A percentile compares a stretch with the other conserved stretches of the same genome.
These are phyloP conservation scores for Montipora cactus DNA, from an alignment of 64 coral and sea anemone species.

Conservation along the genomic window DNA sequence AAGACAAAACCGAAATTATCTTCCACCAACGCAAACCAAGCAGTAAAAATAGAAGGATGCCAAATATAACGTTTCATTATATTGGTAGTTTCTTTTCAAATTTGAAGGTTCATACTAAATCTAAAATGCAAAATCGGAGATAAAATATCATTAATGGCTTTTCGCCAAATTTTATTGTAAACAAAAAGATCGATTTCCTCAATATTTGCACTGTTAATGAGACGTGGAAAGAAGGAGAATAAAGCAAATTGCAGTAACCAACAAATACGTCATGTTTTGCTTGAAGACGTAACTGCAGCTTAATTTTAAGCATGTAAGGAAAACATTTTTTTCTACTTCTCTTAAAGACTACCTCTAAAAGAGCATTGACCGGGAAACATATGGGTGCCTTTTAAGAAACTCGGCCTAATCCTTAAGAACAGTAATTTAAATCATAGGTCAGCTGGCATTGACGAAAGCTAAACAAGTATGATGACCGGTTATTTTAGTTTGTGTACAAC, in stretches of 20 bases:
- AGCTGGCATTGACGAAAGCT: too few species aligned
- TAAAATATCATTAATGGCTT: constrained; percentile 7
- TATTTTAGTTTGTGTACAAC: too few species aligned
- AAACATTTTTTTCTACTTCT: too few species aligned
- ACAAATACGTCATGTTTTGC: neutral
- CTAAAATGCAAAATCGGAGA: neutral
- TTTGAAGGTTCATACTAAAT: neutral
- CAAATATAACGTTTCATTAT: neutral
- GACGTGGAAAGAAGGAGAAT: neutral
- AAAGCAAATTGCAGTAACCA: neutral
- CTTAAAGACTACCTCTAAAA: too few species aligned
- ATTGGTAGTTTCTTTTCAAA: neutral
- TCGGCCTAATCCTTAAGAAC: too few species aligned
- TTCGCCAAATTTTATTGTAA: neutral
- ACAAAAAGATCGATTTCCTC: constrained; percentile 4
- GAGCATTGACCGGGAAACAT: too few species aligned
- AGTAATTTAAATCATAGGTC: too few species aligned
- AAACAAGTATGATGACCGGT: too few species aligned
- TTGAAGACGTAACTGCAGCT: neutral
- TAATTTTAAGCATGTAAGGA: neutral
- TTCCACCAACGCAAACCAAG: neutral
- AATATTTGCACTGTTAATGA: neutral
- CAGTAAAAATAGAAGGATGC: neutral
- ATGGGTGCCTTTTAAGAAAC: too few species aligned
- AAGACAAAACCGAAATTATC: neutral